A percentile compares a stretch with the other conserved stretches of the same genome.
These are phyloP conservation scores for Telmatherina bonti DNA, from an alignment of 2,797 vertebrate genomes.

Conservation along the genomic window DNA sequence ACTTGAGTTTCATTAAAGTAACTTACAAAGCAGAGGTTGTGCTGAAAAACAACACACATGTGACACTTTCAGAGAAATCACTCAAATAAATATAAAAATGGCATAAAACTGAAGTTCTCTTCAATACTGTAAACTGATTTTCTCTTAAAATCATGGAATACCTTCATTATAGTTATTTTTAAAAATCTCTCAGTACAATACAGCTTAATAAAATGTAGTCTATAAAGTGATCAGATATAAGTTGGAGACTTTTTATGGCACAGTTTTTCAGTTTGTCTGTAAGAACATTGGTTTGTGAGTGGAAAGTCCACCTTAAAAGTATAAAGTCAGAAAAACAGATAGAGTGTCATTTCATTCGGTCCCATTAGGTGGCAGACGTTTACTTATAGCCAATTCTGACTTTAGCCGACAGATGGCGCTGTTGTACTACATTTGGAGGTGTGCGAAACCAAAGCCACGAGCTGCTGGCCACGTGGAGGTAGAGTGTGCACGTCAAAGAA, in stretches of 20 bases:
- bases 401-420: slow-evolving; percentile 52
- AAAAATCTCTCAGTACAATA: not conserved
- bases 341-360: not conserved
- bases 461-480: slow-evolving; percentile 1
- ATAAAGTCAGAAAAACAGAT: not conserved
- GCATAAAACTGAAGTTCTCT: not conserved
- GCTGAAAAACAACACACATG: not conserved
- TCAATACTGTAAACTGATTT: not conserved
- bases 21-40: slow-evolving; percentile 16
- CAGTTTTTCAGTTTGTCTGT: not conserved
- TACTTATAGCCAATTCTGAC: rapidly evolving
- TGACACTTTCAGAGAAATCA: not conserved
- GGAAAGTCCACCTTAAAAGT: slow-evolving; percentile 79
- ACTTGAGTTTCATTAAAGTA: slow-evolving; percentile 38
- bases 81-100: not conserved
- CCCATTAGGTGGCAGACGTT: slow-evolving; percentile 67
- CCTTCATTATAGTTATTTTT: not conserved
- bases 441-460: rapidly evolving
- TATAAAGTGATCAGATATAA: not conserved
- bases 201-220: not conserved
- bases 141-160: not conserved
- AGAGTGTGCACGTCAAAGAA: not conserved
- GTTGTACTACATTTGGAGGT: slow-evolving; percentile 12
- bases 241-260: not conserved
- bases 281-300: not conserved